Conservation (phyloP, 2,888 invertebrate species). For the Torymus texanus region DNA sequence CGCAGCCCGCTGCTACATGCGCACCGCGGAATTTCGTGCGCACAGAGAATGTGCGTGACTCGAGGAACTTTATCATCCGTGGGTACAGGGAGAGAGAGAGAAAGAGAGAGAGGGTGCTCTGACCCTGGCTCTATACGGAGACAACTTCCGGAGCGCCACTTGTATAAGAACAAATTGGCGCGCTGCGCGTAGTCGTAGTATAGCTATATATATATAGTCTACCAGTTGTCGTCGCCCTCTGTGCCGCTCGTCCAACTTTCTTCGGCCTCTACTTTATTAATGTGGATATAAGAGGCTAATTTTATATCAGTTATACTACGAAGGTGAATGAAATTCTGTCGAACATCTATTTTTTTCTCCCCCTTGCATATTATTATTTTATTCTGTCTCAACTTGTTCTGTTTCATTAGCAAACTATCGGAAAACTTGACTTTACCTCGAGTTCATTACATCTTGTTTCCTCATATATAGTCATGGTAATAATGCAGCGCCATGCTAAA, state of each 20-base stretch:
- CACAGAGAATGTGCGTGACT: slow-evolving; percentile 29
- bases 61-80: slow-evolving; percentile 33
- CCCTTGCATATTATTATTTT: too few species aligned
- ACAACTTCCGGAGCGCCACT: slow-evolving; percentile 30
- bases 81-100: not conserved
- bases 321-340: too few species aligned
- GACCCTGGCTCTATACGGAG: not conserved
- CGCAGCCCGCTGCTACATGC: not conserved
- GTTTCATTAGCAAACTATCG: not conserved
- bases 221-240: slow-evolving; percentile 33
- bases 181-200: not conserved
- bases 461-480: too few species aligned
- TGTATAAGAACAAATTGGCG: slow-evolving; percentile 41
- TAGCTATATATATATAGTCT: slow-evolving; percentile 6
- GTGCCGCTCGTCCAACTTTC: not conserved
- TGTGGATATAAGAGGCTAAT: slow-evolving; percentile 10
- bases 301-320: not conserved
- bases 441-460: too few species aligned
- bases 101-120: not conserved
- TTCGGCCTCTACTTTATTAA: slow-evolving; percentile 15
- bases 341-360: too few species aligned
- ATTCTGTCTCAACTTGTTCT: too few species aligned
- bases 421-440: not conserved
- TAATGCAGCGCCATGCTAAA: too few species aligned
- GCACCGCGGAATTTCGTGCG: not conserved